These are phyloP conservation scores for Ceratosolen solmsi DNA, from an alignment of 1,140 invertebrate genomes.

Conservation along the genomic window DNA sequence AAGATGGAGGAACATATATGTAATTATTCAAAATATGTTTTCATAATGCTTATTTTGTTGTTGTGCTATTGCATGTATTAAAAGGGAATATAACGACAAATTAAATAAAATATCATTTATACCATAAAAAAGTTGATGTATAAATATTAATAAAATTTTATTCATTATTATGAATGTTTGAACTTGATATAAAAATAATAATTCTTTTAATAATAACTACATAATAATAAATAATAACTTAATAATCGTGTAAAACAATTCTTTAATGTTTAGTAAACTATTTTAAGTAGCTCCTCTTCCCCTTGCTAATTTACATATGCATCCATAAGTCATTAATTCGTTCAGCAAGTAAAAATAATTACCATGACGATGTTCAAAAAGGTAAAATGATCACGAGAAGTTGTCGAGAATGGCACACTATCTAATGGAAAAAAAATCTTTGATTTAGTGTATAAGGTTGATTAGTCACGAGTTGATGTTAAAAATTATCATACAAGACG, in stretches of 20 bases:
- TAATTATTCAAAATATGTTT: not conserved
- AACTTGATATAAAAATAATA: not conserved
- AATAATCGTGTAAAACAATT: too few species aligned
- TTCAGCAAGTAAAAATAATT: not conserved
- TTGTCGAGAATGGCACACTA: not conserved
- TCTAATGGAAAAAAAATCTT: not conserved
- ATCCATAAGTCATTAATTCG: not conserved
- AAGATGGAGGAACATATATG: too few species aligned
- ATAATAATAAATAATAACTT: too few species aligned
- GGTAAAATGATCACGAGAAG: not conserved
- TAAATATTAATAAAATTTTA: too few species aligned
- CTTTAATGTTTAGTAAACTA: too few species aligned
- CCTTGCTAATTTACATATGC: not conserved
- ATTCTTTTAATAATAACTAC: too few species aligned
- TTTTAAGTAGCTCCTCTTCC: not conserved
- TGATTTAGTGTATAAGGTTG: not conserved
- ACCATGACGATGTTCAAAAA: not conserved
- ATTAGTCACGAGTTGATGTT: not conserved
- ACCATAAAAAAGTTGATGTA: not conserved
- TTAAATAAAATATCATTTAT: not conserved
- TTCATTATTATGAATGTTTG: not conserved
- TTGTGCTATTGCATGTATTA: not conserved
- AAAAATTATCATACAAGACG: not conserved
- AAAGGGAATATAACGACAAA: not conserved
- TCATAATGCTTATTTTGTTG: not conserved